Base-by-base conservation (phyloP, 1,140 invertebrate species). In the Panagrolaimus sp. region DNA sequence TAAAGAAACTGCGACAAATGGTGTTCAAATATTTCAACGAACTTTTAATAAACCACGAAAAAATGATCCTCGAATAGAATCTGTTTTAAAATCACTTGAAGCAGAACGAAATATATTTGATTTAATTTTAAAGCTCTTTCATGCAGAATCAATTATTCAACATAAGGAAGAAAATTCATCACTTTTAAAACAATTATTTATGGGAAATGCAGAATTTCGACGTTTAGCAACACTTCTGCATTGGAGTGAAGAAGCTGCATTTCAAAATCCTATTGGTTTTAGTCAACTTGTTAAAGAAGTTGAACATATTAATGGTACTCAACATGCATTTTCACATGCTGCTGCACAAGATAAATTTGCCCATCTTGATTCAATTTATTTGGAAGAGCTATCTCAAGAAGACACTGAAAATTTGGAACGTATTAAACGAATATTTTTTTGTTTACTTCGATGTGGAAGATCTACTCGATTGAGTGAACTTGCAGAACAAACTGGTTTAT, bases 181-280 rank as follows among this genome's bases (percentile, higher is more conserved):
- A 20, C n/a, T 65, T 74, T 38, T 73, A 9, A 65, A 67, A 63
- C 75, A 70, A 1, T 53, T 74, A 3, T 73, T 74, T 16, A 46
- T 25, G 7, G 43, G 63, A 65, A 69, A 65, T 64, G 45, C 53
- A 2, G 47, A 73, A 42, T 73, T 73, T 25, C 66, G 73, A 23
- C 44, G 66, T 9, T n/a, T 73, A 14, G 3, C 68, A 62, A 73
- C 72, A 16, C 57, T 73, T 51, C 31, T 73, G 27, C 72, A 64
- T 65, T 73, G 72, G 72, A 73, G 44, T 62, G 72, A 73, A 47
- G 72, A 73, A 46, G 64, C 20, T 38, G 66, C 70, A 7, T 31
- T 57, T 9, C 23, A 62, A 13, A 51, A 27, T 42, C 48, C 71
- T 1, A 61, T 31, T 13, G 67, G 63, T 38, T 73, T 73, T 47